Conservation (phyloP, 2,113 vertebrate genomes). For the Leucopsar rothschildi region DNA sequence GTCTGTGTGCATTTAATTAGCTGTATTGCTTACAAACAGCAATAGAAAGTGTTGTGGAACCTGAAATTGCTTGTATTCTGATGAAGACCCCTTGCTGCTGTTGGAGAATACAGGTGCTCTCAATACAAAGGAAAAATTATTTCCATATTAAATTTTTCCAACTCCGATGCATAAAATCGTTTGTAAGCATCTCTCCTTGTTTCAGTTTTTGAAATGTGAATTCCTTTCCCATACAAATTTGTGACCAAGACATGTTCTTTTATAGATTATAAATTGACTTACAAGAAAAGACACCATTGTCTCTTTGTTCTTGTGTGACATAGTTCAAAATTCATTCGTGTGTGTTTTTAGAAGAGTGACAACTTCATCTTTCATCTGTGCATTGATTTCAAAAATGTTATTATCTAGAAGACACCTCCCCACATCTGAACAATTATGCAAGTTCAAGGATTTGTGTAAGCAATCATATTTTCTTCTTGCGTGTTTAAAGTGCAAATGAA, state of each 20-base stretch:
- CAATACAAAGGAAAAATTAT: background rate
- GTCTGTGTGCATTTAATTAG: background rate
- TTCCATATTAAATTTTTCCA: background rate
- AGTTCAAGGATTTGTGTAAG: background rate
- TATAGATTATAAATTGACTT: conserved; percentile 5
- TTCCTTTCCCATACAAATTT: background rate
- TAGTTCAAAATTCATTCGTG: conserved; percentile 29
- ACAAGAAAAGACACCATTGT: background rate
- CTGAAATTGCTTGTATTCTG: background rate
- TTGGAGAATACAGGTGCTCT: background rate
- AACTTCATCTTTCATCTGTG: conserved; percentile 19
- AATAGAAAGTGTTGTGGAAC: background rate
- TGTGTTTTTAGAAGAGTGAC: conserved; percentile 21
- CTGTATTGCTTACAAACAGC: background rate
- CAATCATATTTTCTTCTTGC: background rate
- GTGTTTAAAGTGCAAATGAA: background rate
- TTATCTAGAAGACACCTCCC: background rate
- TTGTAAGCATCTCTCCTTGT: background rate
- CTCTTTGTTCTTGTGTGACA: background rate
- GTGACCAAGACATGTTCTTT: background rate
- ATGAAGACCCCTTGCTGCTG: background rate
- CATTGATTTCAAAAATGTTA: background rate
- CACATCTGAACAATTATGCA: background rate
- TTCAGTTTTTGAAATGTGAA: conserved; percentile 2
- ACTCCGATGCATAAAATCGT: background rate